These are phyloP conservation scores for Girardia tigrina DNA, from an alignment of 2,888 invertebrate species.

Conservation along the genomic window DNA sequence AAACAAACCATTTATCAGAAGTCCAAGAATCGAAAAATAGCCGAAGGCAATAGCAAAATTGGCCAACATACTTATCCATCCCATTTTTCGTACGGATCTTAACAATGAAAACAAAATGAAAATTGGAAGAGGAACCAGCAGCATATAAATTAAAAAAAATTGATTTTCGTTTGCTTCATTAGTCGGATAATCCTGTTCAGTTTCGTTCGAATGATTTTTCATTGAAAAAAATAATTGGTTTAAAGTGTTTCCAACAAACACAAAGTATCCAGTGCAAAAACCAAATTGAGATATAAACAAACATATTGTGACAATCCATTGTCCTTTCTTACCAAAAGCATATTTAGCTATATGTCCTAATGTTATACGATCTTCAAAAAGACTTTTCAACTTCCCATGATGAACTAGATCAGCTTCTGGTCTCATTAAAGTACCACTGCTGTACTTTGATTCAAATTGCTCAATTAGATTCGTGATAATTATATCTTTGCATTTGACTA, in stretches of 20 bases:
- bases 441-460: slow-evolving; percentile 15
- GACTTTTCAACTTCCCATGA: not conserved
- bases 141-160: slow-evolving; percentile 40
- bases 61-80: slow-evolving; percentile 43
- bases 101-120: slow-evolving; percentile 44
- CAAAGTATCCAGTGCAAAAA: slow-evolving; percentile 44
- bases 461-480: slow-evolving; percentile 10
- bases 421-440: not conserved
- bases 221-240: slow-evolving; percentile 41
- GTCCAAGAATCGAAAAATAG: slow-evolving; percentile 41
- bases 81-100: slow-evolving; percentile 42
- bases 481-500: slow-evolving; percentile 44
- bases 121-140: slow-evolving; percentile 42
- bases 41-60: slow-evolving; percentile 43
- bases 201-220: slow-evolving; percentile 27
- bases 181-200: not conserved
- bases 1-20: slow-evolving; percentile 41
- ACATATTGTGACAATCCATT: slow-evolving; percentile 42
- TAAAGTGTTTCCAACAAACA: slow-evolving; percentile 46
- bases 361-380: slow-evolving; percentile 11
- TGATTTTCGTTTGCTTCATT: not conserved
- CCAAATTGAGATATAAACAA: slow-evolving; percentile 46
- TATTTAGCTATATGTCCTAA: slow-evolving; percentile 46
- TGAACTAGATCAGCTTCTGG: slow-evolving; percentile 14
- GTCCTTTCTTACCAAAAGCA: slow-evolving; percentile 42